Evolutionary conservation across 2,888 invertebrate genomes (phyloP), one percentile per base, ranked within the genome.

Genomic region (Campopleginae sp.): DNA sequence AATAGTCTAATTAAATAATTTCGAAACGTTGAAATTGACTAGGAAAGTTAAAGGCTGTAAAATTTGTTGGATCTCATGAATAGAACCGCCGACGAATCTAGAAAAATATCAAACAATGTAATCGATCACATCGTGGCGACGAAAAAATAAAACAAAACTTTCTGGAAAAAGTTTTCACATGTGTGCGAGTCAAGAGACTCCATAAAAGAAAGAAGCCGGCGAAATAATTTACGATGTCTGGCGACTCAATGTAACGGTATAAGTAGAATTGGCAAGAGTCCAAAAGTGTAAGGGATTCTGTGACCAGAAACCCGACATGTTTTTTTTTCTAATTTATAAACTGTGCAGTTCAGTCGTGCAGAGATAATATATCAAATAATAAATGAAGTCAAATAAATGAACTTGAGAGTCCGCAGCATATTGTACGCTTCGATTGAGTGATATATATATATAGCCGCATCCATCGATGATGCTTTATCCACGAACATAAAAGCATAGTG

Each of bases 331-430:
- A 5, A 27, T 58, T 6, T 27, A 14, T 4, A 58, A 58, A 27
- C 58, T 27, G 14, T 14, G 27, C 0, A 14, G 27, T 14, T 58
- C 12, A 23, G 58, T 27, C 6, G 27, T 14, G 27, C 27, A 5
- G 3, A 12, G 27, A 58, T 58, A 58, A 58, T 14, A 12, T 27
- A 58, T 27, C 23, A 54, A 54, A 54, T 54, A 54, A 54, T 54
- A 54, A 54, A 54, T 54, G 54, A 54, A 54, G 54, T 54, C 27
- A 58, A 58, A 58, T 58, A 58, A 58, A 58, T 58, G 58, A 58
- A 58, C 27, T 58, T 58, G 58, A 58, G 58, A 58, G 58, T 58
- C 58, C 27, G 58, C 14, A 58, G 58, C 27, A 58, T n/a, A n/a
- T 58, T 58, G 58, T 58, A 66, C 23, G 42, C 66, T 66, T 66